Conservation (phyloP, 2,797 vertebrate species). For the Tinamus major region DNA sequence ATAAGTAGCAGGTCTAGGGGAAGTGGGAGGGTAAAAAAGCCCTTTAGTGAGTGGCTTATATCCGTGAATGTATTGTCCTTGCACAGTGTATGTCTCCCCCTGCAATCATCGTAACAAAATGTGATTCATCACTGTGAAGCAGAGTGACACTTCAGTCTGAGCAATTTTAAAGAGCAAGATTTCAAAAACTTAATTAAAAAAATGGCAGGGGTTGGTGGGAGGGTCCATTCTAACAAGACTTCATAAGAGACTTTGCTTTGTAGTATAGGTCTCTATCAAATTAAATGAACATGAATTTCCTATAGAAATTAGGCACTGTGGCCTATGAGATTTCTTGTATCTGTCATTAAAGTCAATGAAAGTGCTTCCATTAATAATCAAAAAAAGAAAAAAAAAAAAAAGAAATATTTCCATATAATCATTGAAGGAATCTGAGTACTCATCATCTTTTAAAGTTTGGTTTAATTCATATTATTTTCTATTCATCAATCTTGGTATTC, state of each 20-base stretch:
- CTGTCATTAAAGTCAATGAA: constrained; percentile 10
- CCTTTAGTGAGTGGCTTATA: not conserved
- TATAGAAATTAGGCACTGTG: constrained; percentile 25
- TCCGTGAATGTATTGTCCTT: not conserved
- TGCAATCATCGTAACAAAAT: not conserved
- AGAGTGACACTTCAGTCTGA: not conserved
- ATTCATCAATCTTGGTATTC: constrained; percentile 36
- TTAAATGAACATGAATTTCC: constrained; percentile 34
- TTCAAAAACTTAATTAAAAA: constrained; percentile 23
- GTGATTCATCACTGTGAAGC: not conserved
- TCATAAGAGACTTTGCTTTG: not conserved
- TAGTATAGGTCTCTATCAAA: constrained; percentile 32
- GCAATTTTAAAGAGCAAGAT: not conserved
- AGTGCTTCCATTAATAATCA: constrained; percentile 49
- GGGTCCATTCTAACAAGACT: not conserved
- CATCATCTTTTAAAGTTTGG: constrained; percentile 12
- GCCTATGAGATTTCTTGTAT: constrained; percentile 33
- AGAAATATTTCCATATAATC: constrained; percentile 56
- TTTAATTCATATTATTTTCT: constrained; percentile 30
- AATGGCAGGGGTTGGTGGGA: not conserved
- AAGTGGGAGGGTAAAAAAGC: not conserved
- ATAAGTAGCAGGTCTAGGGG: not conserved
- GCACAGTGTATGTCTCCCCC: not conserved
- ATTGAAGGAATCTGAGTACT: not conserved
- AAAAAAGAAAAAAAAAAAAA: constrained; percentile 43